These are phyloP conservation scores for Anoura caudifer DNA, from an alignment of 2,113 vertebrate genomes.

Conservation along the genomic window DNA sequence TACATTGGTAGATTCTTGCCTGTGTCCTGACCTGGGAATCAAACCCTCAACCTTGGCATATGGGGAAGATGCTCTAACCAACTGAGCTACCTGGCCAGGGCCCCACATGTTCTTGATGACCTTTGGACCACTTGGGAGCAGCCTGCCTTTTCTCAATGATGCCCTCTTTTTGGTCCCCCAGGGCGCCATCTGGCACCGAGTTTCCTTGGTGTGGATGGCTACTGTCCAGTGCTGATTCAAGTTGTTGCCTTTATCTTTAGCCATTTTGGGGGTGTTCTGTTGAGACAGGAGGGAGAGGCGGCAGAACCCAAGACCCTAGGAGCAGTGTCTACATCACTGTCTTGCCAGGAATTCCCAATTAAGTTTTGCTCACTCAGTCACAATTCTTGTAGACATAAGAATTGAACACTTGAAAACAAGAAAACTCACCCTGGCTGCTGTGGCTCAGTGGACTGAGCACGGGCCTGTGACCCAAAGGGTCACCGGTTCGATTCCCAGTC, in stretches of 20 bases:
- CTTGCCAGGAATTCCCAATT: not conserved
- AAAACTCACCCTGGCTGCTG: not conserved
- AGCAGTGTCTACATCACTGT: not conserved
- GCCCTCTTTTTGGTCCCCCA: not conserved
- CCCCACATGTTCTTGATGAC: not conserved
- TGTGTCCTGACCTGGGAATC: too few relatives aligned
- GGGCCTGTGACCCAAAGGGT: too few relatives aligned
- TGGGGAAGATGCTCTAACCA: too few relatives aligned
- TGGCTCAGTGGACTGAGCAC: too few relatives aligned
- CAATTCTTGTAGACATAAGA: too few relatives aligned
- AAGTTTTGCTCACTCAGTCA: not conserved
- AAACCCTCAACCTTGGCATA: too few relatives aligned
- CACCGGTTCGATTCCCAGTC: too few relatives aligned
- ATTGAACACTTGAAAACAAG: not conserved
- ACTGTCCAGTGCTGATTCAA: not conserved
- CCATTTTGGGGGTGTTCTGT: not conserved
- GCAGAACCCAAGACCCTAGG: not conserved
- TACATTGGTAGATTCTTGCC: too few relatives aligned
- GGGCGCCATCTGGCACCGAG: not conserved
- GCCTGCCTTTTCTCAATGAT: not conserved
- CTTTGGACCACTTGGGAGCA: too few relatives aligned
- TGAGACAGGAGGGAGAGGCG: not conserved
- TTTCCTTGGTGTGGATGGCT: not conserved
- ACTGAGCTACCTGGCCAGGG: too few relatives aligned
- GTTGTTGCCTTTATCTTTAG: not conserved